Conservation (phyloP, 2,113 vertebrate species). For the Candoia aspera region DNA sequence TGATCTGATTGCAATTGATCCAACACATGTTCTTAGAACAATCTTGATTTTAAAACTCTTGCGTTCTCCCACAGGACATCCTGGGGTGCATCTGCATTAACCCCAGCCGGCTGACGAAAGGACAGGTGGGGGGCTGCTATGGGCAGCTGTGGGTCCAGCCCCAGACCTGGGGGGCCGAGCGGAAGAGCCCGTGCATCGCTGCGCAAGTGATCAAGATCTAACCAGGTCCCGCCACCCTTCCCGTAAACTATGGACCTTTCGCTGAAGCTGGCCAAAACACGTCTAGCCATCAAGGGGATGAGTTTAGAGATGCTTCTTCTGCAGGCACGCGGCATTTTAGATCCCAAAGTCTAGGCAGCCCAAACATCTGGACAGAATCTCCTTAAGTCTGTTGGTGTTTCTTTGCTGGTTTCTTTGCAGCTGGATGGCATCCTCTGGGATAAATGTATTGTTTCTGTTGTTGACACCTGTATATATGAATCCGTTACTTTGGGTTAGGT, state of each 20-base stretch:
- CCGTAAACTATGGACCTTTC: background rate
- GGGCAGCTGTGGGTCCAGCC: conserved; percentile 76
- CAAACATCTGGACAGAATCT: background rate
- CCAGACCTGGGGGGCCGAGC: background rate
- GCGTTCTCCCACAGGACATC: conserved; percentile 76
- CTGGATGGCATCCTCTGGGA: background rate
- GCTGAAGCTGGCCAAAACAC: background rate
- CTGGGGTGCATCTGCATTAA: conserved; percentile 90
- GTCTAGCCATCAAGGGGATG: background rate
- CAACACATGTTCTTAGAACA: background rate
- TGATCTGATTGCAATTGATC: background rate
- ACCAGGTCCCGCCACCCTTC: background rate
- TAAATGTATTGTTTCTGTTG: background rate
- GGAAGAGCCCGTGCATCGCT: conserved; percentile 76
- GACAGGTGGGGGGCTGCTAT: conserved; percentile 91
- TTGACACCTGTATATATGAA: background rate
- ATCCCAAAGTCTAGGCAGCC: background rate
- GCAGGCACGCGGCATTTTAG: background rate
- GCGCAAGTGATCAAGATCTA: conserved; percentile 89
- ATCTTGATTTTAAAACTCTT: background rate
- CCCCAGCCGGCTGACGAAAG: conserved; percentile 91
- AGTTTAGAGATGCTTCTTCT: too few relatives aligned
- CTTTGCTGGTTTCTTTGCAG: background rate
- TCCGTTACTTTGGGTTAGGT: background rate
- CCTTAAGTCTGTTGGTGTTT: background rate